A percentile compares a stretch with the other conserved stretches of the same genome.
These are phyloP conservation scores for Wiebesia pumilae DNA, from an alignment of 1,140 invertebrate genomes.

Conservation along the genomic window DNA sequence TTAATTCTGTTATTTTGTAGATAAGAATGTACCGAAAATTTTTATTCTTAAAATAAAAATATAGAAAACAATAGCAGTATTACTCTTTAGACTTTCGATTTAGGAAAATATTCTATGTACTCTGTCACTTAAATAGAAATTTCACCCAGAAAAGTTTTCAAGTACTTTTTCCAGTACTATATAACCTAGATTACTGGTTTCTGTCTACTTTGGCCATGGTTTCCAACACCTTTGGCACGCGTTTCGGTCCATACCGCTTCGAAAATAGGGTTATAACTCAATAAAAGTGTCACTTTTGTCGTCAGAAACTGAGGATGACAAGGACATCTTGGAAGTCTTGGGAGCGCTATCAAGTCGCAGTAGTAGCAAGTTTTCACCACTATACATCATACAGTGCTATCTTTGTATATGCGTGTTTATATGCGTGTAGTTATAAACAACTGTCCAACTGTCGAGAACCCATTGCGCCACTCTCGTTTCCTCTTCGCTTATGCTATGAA, in stretches of 20 bases:
- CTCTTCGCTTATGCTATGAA: not conserved
- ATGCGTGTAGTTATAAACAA: constrained; percentile 48
- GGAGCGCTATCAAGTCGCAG: constrained; percentile 34
- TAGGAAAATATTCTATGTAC: not conserved
- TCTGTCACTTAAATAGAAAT: not conserved
- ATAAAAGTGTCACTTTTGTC: constrained; percentile 60
- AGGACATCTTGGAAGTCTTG: constrained; percentile 47
- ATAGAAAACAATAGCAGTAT: not conserved
- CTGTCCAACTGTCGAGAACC: constrained; percentile 66
- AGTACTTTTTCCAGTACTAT: not conserved
- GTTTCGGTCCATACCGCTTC: constrained; percentile 50
- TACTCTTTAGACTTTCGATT: not conserved
- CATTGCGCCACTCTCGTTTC: not conserved
- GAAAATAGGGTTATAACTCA: constrained; percentile 64
- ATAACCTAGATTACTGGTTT: not conserved
- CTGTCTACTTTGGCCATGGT: not conserved
- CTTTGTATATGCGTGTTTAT: not conserved
- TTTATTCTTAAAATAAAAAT: no score
- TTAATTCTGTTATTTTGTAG: no score
- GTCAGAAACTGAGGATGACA: constrained; percentile 60
- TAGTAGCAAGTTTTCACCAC: not conserved
- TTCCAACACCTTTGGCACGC: not conserved
- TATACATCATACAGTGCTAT: not conserved
- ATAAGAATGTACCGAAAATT: no score
- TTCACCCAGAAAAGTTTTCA: not conserved